phyloP scores from a whole-genome alignment of 2,888 invertebrate species.

The Acanthococcus lagerstroemiae region DNA sequence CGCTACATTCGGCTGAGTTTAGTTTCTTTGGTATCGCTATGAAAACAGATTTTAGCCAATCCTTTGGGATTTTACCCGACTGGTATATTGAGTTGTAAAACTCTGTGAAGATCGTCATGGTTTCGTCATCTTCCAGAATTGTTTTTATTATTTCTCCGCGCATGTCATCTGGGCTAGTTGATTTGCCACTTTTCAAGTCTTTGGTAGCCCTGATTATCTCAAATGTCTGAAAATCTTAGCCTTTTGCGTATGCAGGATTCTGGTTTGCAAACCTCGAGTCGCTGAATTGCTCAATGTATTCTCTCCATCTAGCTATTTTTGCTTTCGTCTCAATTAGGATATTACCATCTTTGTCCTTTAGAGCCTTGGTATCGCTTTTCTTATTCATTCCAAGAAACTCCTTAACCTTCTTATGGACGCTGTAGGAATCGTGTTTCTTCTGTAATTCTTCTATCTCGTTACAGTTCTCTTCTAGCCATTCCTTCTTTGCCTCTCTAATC shows the following conservation, averaged over 20 bases:
- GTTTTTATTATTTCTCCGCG: too few species aligned
- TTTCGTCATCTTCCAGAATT: too few species aligned
- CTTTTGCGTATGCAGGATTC: background rate
- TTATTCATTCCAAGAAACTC: background rate
- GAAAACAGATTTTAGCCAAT: too few species aligned
- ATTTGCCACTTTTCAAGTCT: background rate
- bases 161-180: too few species aligned
- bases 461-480: background rate
- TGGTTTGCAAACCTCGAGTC: background rate
- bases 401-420: background rate
- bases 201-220: background rate
- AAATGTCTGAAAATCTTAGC: too few species aligned
- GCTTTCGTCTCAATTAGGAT: background rate
- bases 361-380: background rate
- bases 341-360: background rate
- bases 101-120: too few species aligned
- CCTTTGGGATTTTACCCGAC: too few species aligned
- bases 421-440: background rate
- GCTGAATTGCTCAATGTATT: background rate
- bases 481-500: background rate
- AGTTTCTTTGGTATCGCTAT: too few species aligned
- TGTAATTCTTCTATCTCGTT: background rate
- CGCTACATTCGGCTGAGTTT: too few species aligned
- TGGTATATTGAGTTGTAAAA: too few species aligned
- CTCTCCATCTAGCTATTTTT: background rate